Conservation (phyloP, 2,113 vertebrate genomes). For the Cyprinus carpio region DNA sequence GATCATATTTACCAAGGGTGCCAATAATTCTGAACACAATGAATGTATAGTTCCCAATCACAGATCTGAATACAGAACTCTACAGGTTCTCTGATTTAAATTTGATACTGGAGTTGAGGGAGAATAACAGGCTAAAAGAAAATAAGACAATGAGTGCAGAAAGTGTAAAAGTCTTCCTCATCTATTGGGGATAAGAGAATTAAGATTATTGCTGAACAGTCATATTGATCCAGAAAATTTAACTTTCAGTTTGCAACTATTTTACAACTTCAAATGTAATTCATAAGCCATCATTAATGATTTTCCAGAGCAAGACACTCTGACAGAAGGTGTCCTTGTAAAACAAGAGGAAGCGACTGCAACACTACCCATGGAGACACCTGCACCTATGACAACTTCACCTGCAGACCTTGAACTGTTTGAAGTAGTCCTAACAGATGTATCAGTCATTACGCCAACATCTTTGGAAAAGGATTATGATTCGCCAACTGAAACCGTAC, state of each 20-base stretch:
- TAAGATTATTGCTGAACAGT: no score
- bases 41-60: background rate
- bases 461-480: background rate
- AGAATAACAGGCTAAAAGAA: background rate
- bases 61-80: background rate
- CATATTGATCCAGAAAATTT: no score
- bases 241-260: background rate
- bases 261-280: background rate
- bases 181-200: background rate
- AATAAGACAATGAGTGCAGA: background rate
- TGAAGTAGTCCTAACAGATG: conserved; percentile 53
- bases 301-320: conserved; percentile 44
- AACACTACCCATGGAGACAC: background rate
- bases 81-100: background rate
- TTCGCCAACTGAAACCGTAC: background rate
- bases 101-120: background rate
- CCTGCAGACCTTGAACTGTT: conserved; percentile 56
- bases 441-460: background rate
- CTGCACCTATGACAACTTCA: conserved; percentile 17
- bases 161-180: background rate
- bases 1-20: no score
- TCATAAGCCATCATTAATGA: background rate
- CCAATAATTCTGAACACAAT: background rate
- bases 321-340: conserved; percentile 10
- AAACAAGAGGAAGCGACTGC: background rate